phyloP scores from a whole-genome alignment of 2,797 vertebrate species.

The Xenentodon cancila region DNA sequence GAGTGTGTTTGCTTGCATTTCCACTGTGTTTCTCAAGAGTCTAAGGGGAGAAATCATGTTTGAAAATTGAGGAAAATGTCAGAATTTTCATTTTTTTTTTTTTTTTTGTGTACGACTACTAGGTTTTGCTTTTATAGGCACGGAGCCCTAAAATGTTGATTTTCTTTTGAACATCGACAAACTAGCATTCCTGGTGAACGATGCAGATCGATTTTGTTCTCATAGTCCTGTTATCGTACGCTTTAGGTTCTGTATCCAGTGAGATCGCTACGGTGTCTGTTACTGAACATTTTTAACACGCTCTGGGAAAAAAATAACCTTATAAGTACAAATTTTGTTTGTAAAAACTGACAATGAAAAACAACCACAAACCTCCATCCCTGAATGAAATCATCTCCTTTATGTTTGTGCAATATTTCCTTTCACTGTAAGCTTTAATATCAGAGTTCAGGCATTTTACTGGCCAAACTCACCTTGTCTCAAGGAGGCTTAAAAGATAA shows the following conservation, averaged over 20 bases:
- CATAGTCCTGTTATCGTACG: not conserved
- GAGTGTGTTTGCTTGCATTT: not conserved
- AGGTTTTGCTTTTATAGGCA: too few relatives aligned
- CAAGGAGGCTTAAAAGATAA: conserved; percentile 2
- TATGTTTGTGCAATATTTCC: not conserved
- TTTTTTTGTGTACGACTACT: too few relatives aligned
- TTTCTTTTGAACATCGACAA: too few relatives aligned
- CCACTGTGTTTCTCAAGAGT: not conserved
- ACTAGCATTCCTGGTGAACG: too few relatives aligned
- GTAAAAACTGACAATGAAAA: not conserved
- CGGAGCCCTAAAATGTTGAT: too few relatives aligned
- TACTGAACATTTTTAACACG: not conserved
- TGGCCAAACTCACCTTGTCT: not conserved
- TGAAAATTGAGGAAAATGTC: too few relatives aligned
- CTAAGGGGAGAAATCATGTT: too few relatives aligned
- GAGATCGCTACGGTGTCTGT: not conserved
- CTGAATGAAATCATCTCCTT: not conserved
- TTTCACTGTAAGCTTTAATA: not conserved
- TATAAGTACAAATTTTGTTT: not conserved
- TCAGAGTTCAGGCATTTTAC: not conserved
- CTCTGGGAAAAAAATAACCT: not conserved
- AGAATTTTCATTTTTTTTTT: too few relatives aligned
- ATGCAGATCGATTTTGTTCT: not conserved
- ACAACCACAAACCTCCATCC: not conserved
- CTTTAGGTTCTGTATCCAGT: not conserved